These are phyloP conservation scores for Tragulus kanchil DNA, from an alignment of 2,113 vertebrate species.

Conservation along the genomic window DNA sequence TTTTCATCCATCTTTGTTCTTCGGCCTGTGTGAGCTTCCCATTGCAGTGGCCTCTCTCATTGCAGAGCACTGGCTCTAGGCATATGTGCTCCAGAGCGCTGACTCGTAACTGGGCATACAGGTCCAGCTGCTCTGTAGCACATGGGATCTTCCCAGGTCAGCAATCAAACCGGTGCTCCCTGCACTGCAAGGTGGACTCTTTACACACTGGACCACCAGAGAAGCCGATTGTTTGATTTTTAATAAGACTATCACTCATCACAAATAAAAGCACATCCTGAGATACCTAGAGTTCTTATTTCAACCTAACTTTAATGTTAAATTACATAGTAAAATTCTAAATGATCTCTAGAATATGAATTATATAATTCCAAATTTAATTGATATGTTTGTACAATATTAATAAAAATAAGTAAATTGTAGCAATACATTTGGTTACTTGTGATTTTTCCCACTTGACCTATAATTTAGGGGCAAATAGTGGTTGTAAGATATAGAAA, in stretches of 20 bases:
- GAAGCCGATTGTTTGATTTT: neutral
- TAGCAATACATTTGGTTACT: constrained; percentile 31
- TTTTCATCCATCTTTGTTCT: no score
- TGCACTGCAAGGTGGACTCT: no score
- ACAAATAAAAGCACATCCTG: neutral
- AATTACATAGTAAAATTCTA: constrained; percentile 51
- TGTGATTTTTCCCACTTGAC: neutral
- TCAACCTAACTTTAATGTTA: constrained; percentile 26
- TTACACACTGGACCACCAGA: no score
- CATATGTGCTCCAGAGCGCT: no score
- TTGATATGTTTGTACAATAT: neutral
- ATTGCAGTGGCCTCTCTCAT: no score
- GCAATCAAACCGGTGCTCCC: no score
- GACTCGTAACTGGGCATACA: no score
- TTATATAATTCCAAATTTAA: neutral
- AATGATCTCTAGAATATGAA: constrained; percentile 14
- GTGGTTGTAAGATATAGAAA: neutral
- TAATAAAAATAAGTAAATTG: constrained; percentile 40
- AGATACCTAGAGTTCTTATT: neutral
- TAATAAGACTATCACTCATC: neutral
- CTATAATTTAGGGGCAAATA: neutral
- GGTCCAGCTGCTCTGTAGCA: no score
- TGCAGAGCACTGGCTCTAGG: no score
- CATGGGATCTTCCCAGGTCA: no score
- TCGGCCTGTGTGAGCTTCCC: no score